Percentiles rank a stretch among this genome's conserved stretches.
Conservation (phyloP, 2,888 invertebrate species). For the Synanthedon andrenaeformis region DNA sequence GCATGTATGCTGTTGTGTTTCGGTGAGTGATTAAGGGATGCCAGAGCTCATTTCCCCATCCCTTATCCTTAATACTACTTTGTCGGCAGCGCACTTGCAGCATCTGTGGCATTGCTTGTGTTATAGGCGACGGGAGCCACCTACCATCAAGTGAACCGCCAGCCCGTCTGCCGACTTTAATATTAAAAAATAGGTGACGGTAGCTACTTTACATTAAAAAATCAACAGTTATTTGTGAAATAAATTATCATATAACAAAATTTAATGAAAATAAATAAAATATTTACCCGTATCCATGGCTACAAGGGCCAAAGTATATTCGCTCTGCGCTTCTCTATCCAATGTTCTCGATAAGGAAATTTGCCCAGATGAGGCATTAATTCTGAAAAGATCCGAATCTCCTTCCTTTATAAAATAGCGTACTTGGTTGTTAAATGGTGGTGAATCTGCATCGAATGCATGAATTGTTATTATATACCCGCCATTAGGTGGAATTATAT, state of each 20-base stretch:
- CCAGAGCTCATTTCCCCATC: too few species aligned
- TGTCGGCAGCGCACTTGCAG: too few species aligned
- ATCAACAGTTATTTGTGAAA: neutral
- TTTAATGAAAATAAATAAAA: neutral
- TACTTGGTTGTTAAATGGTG: slow-evolving; percentile 90
- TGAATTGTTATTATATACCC: slow-evolving; percentile 86
- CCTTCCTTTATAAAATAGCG: slow-evolving; percentile 95
- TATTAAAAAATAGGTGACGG: neutral
- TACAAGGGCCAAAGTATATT: slow-evolving; percentile 86
- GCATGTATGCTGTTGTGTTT: too few species aligned
- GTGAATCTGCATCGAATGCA: slow-evolving; percentile 92
- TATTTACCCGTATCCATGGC: slow-evolving; percentile 93
- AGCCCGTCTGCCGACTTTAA: too few species aligned
- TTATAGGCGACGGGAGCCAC: too few species aligned
- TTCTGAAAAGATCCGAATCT: slow-evolving; percentile 89
- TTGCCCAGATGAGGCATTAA: slow-evolving; percentile 92
- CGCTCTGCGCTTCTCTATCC: slow-evolving; percentile 86
- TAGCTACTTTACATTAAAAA: neutral
- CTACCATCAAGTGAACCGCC: too few species aligned
- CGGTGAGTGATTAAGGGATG: too few species aligned
- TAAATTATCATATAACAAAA: neutral
- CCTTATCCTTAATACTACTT: too few species aligned
- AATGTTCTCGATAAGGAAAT: slow-evolving; percentile 85
- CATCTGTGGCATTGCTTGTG: too few species aligned
- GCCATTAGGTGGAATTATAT: slow-evolving; percentile 82